phyloP scores from a whole-genome alignment of 2,888 invertebrate genomes.

The Platypus cylindrus region DNA sequence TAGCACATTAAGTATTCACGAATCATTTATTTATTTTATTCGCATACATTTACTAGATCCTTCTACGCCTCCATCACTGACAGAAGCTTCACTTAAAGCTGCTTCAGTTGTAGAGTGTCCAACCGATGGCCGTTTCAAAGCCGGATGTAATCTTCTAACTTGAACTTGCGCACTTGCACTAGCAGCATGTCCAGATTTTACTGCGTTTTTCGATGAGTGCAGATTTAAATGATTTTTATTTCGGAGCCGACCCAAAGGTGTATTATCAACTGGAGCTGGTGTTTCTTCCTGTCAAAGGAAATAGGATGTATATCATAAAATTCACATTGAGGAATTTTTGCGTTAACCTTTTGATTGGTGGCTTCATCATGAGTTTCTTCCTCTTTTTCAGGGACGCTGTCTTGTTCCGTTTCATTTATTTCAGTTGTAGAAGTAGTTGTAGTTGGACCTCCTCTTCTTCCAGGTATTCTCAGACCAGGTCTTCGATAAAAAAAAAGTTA shows the following conservation, averaged over 20 bases:
- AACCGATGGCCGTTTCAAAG: slow-evolving; percentile 40
- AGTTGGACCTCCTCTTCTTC: slow-evolving; percentile 37
- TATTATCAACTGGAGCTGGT: slow-evolving; percentile 27
- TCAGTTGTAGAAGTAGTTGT: slow-evolving; percentile 36
- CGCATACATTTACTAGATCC: no score
- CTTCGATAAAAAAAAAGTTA: no score
- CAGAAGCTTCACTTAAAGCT: slow-evolving; percentile 21
- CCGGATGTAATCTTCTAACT: slow-evolving; percentile 43
- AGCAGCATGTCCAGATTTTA: slow-evolving; percentile 31
- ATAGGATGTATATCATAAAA: slow-evolving; percentile 2
- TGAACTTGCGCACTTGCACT: slow-evolving; percentile 38
- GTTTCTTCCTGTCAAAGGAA: slow-evolving; percentile 22
- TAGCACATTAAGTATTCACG: background rate
- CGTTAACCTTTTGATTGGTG: slow-evolving; percentile 27
- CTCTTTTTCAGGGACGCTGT: slow-evolving; percentile 31
- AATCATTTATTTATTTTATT: background rate
- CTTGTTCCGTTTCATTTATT: slow-evolving; percentile 32
- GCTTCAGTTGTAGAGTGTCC: slow-evolving; percentile 31
- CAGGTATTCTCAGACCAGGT: slow-evolving; percentile 49
- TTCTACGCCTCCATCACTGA: slow-evolving; percentile 11
- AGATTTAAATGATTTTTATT: slow-evolving; percentile 37
- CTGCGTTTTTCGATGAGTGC: slow-evolving; percentile 38
- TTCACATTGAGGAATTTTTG: background rate
- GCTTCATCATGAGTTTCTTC: slow-evolving; percentile 22
- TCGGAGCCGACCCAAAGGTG: slow-evolving; percentile 32